A percentile compares a stretch with the other conserved stretches of the same genome.
These are phyloP conservation scores for Drosophila nebulosa DNA, from an alignment of 1,140 invertebrate species.

Conservation along the genomic window DNA sequence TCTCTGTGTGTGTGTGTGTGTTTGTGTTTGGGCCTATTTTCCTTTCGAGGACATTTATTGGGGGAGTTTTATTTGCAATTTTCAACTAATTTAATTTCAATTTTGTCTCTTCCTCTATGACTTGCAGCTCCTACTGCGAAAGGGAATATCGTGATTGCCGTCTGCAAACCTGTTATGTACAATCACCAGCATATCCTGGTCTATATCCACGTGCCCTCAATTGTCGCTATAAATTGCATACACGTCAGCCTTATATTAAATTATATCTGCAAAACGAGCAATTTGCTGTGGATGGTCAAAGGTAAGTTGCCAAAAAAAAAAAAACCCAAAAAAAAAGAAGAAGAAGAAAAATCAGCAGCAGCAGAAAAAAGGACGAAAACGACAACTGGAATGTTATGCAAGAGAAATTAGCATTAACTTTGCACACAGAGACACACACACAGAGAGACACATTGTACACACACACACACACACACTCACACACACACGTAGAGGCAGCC, in stretches of 20 bases:
- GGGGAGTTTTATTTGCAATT: constrained; percentile 28
- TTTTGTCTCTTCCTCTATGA: constrained; percentile 23
- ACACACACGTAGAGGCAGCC: constrained; percentile 32
- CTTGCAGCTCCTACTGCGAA: constrained; percentile 91
- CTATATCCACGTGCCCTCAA: constrained; percentile 94
- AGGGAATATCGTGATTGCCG: constrained; percentile 91
- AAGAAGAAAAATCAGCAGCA: background rate
- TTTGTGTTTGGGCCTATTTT: constrained; percentile 41
- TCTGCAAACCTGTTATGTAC: constrained; percentile 95
- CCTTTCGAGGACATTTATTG: constrained; percentile 54
- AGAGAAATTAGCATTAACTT: constrained; percentile 71
- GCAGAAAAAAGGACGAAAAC: background rate
- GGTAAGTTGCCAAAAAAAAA: constrained; percentile 74
- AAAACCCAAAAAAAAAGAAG: background rate
- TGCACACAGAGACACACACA: background rate
- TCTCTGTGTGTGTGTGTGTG: background rate
- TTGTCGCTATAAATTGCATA: constrained; percentile 94
- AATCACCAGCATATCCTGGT: constrained; percentile 94
- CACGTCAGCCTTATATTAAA: constrained; percentile 92
- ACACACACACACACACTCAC: background rate
- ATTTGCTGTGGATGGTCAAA: constrained; percentile 95
- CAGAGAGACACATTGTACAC: background rate
- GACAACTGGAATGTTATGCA: constrained; percentile 28
- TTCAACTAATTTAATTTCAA: constrained; percentile 66
- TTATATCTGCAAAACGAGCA: constrained; percentile 95